phyloP scores from a whole-genome alignment of 2,888 invertebrate species.

The Eupithecia centaureata region DNA sequence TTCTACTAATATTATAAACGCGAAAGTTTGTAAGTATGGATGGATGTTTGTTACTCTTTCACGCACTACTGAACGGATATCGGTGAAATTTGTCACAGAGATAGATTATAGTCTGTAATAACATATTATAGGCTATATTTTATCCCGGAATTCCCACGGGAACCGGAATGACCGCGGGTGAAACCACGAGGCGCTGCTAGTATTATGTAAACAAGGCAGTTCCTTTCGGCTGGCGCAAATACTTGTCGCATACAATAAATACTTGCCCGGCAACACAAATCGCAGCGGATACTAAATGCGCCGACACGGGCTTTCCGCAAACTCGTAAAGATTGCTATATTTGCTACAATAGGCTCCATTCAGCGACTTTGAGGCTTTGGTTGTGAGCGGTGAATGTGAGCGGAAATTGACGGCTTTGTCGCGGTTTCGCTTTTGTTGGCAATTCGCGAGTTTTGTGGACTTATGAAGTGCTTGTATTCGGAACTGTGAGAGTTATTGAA shows the following conservation, averaged over 20 bases:
- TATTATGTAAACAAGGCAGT: neutral
- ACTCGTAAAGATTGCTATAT: slow-evolving; percentile 9
- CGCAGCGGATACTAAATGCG: neutral
- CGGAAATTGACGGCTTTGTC: slow-evolving; percentile 9
- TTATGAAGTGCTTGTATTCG: neutral
- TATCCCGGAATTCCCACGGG: no score
- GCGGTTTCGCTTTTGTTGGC: slow-evolving; percentile 2
- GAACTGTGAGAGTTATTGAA: neutral
- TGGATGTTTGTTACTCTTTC: no score
- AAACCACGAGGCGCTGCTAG: no score
- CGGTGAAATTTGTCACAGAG: no score
- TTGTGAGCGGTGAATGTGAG: neutral
- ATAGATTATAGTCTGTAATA: no score
- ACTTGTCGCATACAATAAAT: slow-evolving; percentile 1
- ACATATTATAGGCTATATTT: no score
- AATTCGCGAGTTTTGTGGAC: neutral
- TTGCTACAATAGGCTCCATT: neutral
- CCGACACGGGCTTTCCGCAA: neutral
- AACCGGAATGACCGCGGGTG: no score
- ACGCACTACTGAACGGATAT: no score
- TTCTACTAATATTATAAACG: no score
- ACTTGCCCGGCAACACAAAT: slow-evolving; percentile 7
- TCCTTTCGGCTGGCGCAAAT: neutral
- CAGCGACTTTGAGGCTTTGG: slow-evolving; percentile 9
- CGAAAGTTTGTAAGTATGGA: no score